Base-by-base conservation (phyloP, 2,797 vertebrate genomes). In the Trematomus bernacchii region DNA sequence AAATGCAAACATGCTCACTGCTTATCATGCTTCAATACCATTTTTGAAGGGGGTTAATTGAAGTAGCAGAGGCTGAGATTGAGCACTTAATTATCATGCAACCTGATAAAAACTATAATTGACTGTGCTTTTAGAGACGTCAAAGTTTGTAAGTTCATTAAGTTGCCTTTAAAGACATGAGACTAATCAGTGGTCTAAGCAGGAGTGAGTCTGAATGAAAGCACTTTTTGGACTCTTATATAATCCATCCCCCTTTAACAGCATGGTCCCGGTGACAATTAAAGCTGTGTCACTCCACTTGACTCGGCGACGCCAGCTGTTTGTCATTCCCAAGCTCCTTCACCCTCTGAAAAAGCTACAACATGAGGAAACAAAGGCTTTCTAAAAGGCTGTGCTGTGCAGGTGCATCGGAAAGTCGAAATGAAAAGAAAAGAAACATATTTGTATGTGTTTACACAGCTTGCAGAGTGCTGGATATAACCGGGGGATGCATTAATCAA, bases 401-500 rank as follows among this genome's bases (percentile, higher is more conserved):
- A 64, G 53, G 60, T 70, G 74, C 52, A 53, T 37, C 9, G 5
- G 47, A 48, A 65, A 59, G 40, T 18, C 27, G 3, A 21, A 37
- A 37, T 14, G 52, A 37, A 51, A 64, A 44, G 59, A 57, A 63
- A 63, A 66, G 16, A 73, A 58, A 51, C 61, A 65, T 30, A 50
- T 27, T 66, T 46, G 27, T 48, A 16, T 54, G 30, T 55, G 50
- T 68, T 75, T 55, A 55, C 57, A 48, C 66, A 63, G 73, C 73
- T 62, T 68, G 51, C 19, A 19, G 47, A 18, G 48, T 27, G 66
- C 54, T 66, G 51, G 33, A 59, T 30, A 30, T 50, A 42, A 64
- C 33, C 62, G 44, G 62, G 9, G 62, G 62, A 51, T 51, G 46
- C 18, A 51, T 14, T 43, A 14, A 54, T 63, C 42, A 40, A 27